Evolutionary conservation across 2,888 invertebrate genomes (phyloP), one percentile per base, ranked within the genome.

Genomic region (Xestia rhomboidea): DNA sequence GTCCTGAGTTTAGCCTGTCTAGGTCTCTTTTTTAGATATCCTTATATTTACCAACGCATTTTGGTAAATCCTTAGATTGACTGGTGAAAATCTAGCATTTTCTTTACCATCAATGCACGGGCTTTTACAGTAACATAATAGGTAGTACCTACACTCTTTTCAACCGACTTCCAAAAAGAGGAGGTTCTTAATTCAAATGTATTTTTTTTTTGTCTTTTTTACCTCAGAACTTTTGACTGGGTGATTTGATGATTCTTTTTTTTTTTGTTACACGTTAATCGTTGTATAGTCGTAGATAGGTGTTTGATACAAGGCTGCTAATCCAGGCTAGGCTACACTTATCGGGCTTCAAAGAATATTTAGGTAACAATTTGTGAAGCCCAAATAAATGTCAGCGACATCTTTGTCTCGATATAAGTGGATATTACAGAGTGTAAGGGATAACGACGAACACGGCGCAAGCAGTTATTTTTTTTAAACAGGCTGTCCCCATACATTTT

Each of bases 311-410:
- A n/a, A 57, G 38, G 6, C 46, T 54, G 49, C n/a, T 80, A 76
- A 80, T 82, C 71, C 54, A 34, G 41, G 46, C 30, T 46, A 18
- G n/a, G 46, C 21, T 46, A 46, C 66, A 77, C 54, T 71, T 81
- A 30, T 60, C 41, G 3, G 60, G 70, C 49, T 81, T 76, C 70
- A 30, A n/a, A n/a, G 38, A 75, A 54, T 76, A 64, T 66, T 51
- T 2, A 38, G 38, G 24, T 38, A 38, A 7, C 41, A 34, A 73
- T 57, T 57, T 24, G 49, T 15, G 73, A 73, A 73, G 57, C 41
- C 49, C 72, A 66, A 73, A 51, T 66, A 66, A 73, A 44, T 80
- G 18, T 49, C 49, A 41, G 24, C 24, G 64, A 41, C 27, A 49
- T 15, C 62, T 21, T 67, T 38, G 38, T 71, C 64, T 49, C 46